These are phyloP conservation scores for Silurus glanis DNA, from an alignment of 2,113 vertebrate species.

Conservation along the genomic window DNA sequence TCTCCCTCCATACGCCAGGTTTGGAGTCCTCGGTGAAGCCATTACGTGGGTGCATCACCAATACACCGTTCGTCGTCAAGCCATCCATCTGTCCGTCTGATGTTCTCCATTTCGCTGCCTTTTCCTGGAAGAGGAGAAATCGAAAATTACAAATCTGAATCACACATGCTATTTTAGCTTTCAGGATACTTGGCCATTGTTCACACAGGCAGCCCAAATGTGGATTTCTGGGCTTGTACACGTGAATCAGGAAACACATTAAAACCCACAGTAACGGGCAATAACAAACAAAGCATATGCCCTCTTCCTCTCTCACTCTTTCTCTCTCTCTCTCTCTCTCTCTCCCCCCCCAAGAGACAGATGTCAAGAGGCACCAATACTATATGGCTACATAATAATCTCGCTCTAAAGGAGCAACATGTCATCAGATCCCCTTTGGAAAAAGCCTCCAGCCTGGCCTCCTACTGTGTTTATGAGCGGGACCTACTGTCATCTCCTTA, in stretches of 20 bases:
- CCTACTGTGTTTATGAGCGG: background rate
- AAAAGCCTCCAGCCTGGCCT: background rate
- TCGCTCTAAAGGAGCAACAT: background rate
- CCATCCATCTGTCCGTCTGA: conserved; percentile 95
- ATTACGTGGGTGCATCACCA: conserved; percentile 95
- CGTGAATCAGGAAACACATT: background rate
- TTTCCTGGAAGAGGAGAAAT: conserved; percentile 77
- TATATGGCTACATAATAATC: background rate
- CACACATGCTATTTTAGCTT: background rate
- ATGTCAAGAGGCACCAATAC: background rate
- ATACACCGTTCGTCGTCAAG: conserved; percentile 94
- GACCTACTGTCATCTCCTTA: conserved; percentile 7
- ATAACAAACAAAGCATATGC: background rate
- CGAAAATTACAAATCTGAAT: background rate
- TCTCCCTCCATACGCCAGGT: conserved; percentile 96
- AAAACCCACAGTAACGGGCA: background rate
- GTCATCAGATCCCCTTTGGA: conserved; percentile 11
- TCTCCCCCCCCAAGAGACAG: background rate
- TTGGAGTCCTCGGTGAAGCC: conserved; percentile 97
- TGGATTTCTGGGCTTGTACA: background rate
- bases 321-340: background rate
- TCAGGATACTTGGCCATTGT: background rate
- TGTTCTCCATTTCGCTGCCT: conserved; percentile 97
- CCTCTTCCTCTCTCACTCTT: background rate
- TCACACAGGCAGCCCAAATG: background rate